Conservation (phyloP, 2,113 vertebrate species). For the Cheilinus undulatus region DNA sequence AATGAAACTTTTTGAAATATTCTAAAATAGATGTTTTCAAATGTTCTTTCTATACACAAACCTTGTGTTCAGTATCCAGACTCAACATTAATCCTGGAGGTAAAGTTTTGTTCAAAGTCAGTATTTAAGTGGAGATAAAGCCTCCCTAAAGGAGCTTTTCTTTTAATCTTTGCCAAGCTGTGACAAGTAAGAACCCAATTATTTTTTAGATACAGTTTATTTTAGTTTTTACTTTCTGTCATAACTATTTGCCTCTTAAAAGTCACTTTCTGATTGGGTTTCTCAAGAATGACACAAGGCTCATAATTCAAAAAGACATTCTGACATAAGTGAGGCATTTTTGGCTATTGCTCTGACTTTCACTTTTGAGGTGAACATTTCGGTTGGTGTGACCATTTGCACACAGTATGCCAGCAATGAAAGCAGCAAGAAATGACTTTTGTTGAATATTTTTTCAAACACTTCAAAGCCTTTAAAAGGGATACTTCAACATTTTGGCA, state of each 20-base stretch:
- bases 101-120: conserved; percentile 1
- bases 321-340: not conserved
- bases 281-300: conserved; percentile 1
- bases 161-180: not conserved
- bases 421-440: too few species aligned
- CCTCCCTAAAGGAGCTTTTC: not conserved
- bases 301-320: conserved; percentile 15
- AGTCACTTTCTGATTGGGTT: conserved; percentile 22
- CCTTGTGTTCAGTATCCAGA: not conserved
- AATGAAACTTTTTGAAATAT: too few species aligned
- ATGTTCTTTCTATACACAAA: too few species aligned
- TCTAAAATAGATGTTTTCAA: too few species aligned
- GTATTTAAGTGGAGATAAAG: conserved; percentile 13
- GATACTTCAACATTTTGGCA: too few species aligned
- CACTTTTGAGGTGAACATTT: not conserved
- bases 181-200: not conserved
- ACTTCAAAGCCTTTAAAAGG: too few species aligned
- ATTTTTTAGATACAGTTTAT: conserved; percentile 1
- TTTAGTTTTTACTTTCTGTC: conserved; percentile 1
- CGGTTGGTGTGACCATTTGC: not conserved
- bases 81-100: conserved; percentile 7
- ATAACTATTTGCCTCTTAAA: conserved; percentile 24
- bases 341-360: not conserved
- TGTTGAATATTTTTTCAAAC: too few species aligned
- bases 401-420: too few species aligned